Evolutionary conservation across 37 sponge, comb jelly and placozoan species (phyloP).

Genomic region (Beroe forskalii): DNA sequence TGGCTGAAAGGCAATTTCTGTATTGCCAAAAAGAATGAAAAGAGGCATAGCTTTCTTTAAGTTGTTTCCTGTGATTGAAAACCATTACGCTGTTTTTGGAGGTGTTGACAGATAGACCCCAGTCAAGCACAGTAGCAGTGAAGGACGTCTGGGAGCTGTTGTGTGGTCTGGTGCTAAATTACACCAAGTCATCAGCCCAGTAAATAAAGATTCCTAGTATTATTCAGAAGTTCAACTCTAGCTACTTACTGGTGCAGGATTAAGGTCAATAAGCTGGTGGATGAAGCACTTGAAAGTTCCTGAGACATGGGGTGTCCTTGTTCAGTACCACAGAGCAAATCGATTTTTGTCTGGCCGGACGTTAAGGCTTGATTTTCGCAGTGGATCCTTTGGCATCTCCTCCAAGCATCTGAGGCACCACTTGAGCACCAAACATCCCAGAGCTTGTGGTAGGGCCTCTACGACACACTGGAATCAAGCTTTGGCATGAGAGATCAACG

Average conservation of each 20-base stretch:
- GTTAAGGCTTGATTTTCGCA: conserved; percentile 13
- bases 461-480: neutral
- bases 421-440: neutral
- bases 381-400: neutral
- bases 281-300: neutral
- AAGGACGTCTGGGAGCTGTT: neutral
- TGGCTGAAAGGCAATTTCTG: no score
- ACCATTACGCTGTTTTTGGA: neutral
- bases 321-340: neutral
- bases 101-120: conserved; percentile 7
- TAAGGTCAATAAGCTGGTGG: neutral
- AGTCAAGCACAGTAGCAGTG: neutral
- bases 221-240: neutral
- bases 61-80: neutral
- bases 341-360: neutral
- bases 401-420: neutral
- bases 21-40: no score
- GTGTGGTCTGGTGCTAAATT: neutral
- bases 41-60: neutral
- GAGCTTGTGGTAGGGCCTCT: conserved; percentile 18
- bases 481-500: neutral
- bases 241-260: no score
- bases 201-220: neutral
- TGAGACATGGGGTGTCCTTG: conserved; percentile 20
- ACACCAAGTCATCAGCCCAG: conserved; percentile 41